Percentiles rank a stretch among this genome's conserved stretches.
Evolutionary conservation across 2,888 invertebrate genomes (phyloP).

Genomic region (Gerris lacustris): DNA sequence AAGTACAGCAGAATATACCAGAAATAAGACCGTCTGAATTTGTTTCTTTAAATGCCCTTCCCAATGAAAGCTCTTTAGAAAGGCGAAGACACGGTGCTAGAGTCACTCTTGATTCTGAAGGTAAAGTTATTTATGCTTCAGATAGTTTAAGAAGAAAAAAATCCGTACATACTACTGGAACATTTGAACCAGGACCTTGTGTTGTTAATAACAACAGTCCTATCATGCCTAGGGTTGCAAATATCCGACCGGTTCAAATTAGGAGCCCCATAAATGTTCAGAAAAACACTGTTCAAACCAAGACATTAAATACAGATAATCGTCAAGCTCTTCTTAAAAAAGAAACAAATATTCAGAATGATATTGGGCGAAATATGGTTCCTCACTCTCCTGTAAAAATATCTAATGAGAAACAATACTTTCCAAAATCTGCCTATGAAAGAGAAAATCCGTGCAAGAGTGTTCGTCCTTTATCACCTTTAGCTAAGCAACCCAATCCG

Average conservation of each 20-base stretch:
- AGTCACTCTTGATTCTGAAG: conserved; percentile 71
- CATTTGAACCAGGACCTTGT: conserved; percentile 77
- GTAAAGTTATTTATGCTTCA: conserved; percentile 76
- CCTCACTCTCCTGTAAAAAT: conserved; percentile 20
- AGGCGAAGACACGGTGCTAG: conserved; percentile 56
- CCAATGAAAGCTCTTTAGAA: conserved; percentile 44
- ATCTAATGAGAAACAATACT: conserved; percentile 24
- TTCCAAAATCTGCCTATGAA: conserved; percentile 25
- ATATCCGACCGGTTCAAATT: conserved; percentile 23
- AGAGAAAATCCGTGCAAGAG: conserved; percentile 14
- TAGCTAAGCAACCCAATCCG: conserved; percentile 13
- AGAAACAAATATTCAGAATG: conserved; percentile 14
- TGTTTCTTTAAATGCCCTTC: conserved; percentile 67
- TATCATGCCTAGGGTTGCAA: conserved; percentile 33
- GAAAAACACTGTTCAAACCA: conserved; percentile 6
- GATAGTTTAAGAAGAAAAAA: conserved; percentile 69
- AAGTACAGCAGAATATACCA: conserved; percentile 35
- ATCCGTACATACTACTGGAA: conserved; percentile 57
- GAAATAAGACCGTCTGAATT: conserved; percentile 44
- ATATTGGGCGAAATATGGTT: conserved; percentile 14
- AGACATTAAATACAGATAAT: conserved; percentile 11
- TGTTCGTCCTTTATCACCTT: conserved; percentile 28
- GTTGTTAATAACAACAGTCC: conserved; percentile 52
- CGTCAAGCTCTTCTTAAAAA: conserved; percentile 10
- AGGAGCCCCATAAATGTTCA: conserved; percentile 21